Evolutionary conservation across 1,140 invertebrate species (phyloP).

Genomic region (Nasonia longicornis): DNA sequence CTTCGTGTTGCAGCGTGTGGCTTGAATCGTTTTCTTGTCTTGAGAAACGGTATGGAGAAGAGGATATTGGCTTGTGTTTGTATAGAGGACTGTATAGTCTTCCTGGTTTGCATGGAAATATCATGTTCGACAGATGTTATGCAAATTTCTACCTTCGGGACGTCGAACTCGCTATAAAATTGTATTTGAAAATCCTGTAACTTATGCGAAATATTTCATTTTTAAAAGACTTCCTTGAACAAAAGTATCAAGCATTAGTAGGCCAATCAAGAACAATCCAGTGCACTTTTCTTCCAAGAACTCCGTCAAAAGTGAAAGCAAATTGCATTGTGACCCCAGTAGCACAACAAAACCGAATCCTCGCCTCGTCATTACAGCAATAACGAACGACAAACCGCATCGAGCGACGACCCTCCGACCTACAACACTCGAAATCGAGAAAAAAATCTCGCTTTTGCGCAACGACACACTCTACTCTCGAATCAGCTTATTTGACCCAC

Average conservation of each 20-base stretch:
- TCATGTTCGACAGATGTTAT: constrained; percentile 2
- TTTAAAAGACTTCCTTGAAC: too few relatives aligned
- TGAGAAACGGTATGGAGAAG: not conserved
- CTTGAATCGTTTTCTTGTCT: not conserved
- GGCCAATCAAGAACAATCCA: too few relatives aligned
- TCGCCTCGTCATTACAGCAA: not conserved
- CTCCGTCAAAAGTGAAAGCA: not conserved
- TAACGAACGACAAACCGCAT: not conserved
- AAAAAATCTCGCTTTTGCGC: constrained; percentile 2
- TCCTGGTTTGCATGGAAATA: constrained; percentile 16
- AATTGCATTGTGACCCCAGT: too few relatives aligned
- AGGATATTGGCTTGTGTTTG: not conserved
- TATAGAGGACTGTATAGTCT: not conserved
- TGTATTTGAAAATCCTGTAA: not conserved
- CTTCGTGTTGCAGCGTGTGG: not conserved
- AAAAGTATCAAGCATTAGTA: too few relatives aligned
- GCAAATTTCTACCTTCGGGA: constrained; percentile 4
- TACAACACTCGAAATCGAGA: not conserved
- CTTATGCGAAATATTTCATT: too few relatives aligned
- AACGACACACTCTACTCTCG: not conserved
- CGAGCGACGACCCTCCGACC: not conserved
- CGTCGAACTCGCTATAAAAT: not conserved
- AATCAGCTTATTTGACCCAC: constrained; percentile 35
- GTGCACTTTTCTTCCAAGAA: too few relatives aligned
- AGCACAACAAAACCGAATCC: not conserved